Conservation (phyloP, 1,140 invertebrate species). For the Bradynema listronoti region DNA sequence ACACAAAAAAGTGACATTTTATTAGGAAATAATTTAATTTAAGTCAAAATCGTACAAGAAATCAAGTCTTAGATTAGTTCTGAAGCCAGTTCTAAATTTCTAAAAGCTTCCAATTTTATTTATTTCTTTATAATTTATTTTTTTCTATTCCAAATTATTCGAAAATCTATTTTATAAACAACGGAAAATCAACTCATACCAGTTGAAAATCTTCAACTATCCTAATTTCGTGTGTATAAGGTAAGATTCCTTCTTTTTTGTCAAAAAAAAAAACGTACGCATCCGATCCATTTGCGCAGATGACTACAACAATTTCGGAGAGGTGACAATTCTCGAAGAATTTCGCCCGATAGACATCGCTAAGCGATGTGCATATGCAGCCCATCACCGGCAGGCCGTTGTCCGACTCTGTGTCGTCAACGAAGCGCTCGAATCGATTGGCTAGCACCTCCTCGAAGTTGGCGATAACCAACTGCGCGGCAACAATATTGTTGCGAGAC, state of each 20-base stretch:
- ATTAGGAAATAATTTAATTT: no score
- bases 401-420: neutral
- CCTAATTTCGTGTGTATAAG: neutral
- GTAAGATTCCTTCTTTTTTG: neutral
- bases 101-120: no score
- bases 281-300: slow-evolving; percentile 5
- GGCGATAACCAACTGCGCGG: neutral
- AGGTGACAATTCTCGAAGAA: slow-evolving; percentile 6
- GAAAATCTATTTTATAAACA: no score
- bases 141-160: no score
- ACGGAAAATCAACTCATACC: no score
- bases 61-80: no score
- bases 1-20: no score
- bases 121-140: no score
- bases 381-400: slow-evolving; percentile 4
- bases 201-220: no score
- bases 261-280: neutral
- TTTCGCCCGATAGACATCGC: neutral
- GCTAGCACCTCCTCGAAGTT: neutral
- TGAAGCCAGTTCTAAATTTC: no score
- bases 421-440: slow-evolving; percentile 6
- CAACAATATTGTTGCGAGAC: neutral
- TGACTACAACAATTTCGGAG: neutral
- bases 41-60: no score
- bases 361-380: slow-evolving; percentile 1